Evolutionary conservation across 2,888 invertebrate genomes (phyloP).

Genomic region (Tanypteryx hageni): DNA sequence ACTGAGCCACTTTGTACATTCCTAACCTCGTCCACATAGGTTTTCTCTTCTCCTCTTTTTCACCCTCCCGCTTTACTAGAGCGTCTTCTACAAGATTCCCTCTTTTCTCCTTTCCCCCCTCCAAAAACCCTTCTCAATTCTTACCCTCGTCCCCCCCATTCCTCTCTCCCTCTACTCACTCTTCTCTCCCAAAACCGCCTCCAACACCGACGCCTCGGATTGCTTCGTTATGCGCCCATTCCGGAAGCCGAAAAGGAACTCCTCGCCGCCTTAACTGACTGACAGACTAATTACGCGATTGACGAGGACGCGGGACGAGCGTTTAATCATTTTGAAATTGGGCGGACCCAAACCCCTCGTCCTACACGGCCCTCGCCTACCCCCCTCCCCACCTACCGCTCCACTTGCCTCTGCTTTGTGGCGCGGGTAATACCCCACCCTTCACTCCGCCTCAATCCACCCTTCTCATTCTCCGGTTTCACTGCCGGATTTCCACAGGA

Average conservation of each 20-base stretch:
- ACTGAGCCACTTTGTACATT: too few relatives aligned
- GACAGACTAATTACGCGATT: slow-evolving; percentile 35
- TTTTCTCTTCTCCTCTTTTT: too few relatives aligned
- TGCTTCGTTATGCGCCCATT: neutral
- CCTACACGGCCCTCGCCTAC: neutral
- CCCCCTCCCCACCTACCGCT: neutral
- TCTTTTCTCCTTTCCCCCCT: too few relatives aligned
- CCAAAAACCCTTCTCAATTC: neutral
- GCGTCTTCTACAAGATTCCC: too few relatives aligned
- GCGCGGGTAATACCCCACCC: too few relatives aligned
- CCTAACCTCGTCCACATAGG: too few relatives aligned
- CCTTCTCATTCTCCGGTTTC: neutral
- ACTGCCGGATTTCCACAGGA: neutral
- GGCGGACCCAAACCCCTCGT: neutral
- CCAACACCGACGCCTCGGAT: neutral
- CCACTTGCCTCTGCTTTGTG: too few relatives aligned
- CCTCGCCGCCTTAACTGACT: neutral
- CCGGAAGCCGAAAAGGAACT: neutral
- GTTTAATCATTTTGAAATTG: slow-evolving; percentile 38
- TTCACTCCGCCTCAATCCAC: too few relatives aligned
- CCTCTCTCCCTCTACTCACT: neutral
- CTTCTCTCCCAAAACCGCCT: neutral
- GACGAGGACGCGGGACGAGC: neutral
- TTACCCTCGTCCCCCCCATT: neutral
- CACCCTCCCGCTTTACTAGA: too few relatives aligned